Percentiles rank a stretch among this genome's conserved stretches.
These are phyloP conservation scores for Mongoloraphidia duomilia DNA, from an alignment of 2,888 invertebrate genomes.

Conservation along the genomic window DNA sequence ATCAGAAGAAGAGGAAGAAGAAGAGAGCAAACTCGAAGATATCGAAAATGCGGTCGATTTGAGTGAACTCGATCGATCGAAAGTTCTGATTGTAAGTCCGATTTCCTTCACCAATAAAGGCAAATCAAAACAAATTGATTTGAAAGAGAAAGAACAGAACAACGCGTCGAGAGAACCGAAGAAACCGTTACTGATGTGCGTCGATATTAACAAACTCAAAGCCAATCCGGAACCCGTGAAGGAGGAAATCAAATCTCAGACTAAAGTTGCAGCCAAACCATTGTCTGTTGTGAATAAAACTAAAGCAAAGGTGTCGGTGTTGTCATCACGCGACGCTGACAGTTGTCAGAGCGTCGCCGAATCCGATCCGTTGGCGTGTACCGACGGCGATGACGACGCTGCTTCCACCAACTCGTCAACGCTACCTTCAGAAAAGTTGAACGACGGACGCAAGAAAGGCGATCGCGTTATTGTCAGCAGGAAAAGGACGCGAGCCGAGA, in stretches of 20 bases:
- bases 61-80: background rate
- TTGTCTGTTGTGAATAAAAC: background rate
- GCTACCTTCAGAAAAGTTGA: conserved; percentile 9
- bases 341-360: conserved; percentile 17
- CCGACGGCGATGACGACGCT: conserved; percentile 18
- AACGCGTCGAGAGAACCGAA: background rate
- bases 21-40: background rate
- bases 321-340: conserved; percentile 9
- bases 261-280: background rate
- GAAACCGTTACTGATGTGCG: conserved; percentile 14
- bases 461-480: too few species aligned
- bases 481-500: too few species aligned
- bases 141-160: conserved; percentile 1
- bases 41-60: background rate
- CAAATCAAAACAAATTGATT: conserved; percentile 1
- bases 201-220: conserved; percentile 16
- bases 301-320: conserved; percentile 8
- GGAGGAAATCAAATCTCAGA: conserved; percentile 1
- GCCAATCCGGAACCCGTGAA: conserved; percentile 7
- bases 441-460: background rate
- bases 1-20: background rate
- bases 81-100: background rate
- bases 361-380: conserved; percentile 27
- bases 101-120: background rate
- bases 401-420: conserved; percentile 6